Evolutionary conservation across 2,888 invertebrate species (phyloP).

Genomic region (Drosophila heteroneura): DNA sequence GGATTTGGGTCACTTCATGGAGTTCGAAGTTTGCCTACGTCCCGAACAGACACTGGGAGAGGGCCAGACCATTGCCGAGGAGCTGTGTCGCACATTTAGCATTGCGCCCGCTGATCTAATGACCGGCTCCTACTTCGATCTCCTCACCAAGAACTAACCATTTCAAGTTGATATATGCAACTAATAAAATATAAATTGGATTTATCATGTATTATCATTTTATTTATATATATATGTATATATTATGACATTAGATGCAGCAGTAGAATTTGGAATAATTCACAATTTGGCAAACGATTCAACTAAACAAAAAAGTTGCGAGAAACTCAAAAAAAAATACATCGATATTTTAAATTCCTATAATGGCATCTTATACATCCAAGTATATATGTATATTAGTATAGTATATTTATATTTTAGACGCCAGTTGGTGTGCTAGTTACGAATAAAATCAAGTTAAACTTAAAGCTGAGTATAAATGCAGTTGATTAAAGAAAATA

Average conservation of each 20-base stretch:
- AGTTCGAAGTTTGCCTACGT: constrained; percentile 88
- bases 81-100: constrained; percentile 86
- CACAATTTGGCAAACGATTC: constrained; percentile 28
- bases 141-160: constrained; percentile 36
- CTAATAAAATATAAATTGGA: neutral
- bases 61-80: constrained; percentile 87
- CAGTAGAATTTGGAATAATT: constrained; percentile 31
- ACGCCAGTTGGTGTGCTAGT: neutral
- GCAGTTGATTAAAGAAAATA: constrained; percentile 50
- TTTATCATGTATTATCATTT: neutral
- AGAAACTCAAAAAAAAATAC: constrained; percentile 6
- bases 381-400: neutral
- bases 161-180: neutral
- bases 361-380: constrained; percentile 5
- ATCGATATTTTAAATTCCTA: constrained; percentile 20
- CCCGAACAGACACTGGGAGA: constrained; percentile 87
- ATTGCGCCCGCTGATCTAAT: constrained; percentile 86
- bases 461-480: constrained; percentile 61
- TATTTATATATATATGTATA: neutral
- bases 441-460: constrained; percentile 17
- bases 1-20: constrained; percentile 88
- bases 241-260: constrained; percentile 5
- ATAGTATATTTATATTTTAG: neutral
- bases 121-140: constrained; percentile 88
- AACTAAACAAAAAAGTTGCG: constrained; percentile 1